These are phyloP conservation scores for Hemicordylus capensis DNA, from an alignment of 2,113 vertebrate genomes.

Conservation along the genomic window DNA sequence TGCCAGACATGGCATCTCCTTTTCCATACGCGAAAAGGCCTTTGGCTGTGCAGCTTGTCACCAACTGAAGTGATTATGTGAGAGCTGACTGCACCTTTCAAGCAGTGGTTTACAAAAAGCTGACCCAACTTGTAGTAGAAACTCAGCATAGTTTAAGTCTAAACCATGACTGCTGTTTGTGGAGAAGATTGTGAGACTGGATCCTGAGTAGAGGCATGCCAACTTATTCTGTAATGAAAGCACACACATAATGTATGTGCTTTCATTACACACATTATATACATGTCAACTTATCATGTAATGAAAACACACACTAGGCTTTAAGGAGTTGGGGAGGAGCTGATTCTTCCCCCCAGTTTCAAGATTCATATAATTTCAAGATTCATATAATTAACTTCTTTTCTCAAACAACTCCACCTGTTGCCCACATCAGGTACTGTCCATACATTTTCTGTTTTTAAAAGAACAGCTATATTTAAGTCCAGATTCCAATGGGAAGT, in stretches of 20 bases:
- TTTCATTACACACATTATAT: no score
- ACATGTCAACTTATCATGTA: no score
- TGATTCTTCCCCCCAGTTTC: neutral
- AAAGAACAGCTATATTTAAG: neutral
- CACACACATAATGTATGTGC: neutral
- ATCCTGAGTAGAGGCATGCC: neutral
- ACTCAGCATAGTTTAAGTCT: neutral
- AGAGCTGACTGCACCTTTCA: neutral
- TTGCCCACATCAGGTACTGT: conserved; percentile 42
- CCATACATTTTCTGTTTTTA: neutral
- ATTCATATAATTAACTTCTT: neutral
- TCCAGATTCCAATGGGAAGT: neutral
- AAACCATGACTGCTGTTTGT: neutral
- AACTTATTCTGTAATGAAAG: neutral
- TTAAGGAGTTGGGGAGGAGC: neutral
- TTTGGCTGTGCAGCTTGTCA: neutral
- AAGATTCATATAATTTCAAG: neutral
- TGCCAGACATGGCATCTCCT: neutral
- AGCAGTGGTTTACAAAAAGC: neutral
- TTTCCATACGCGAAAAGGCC: neutral
- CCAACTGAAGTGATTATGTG: neutral
- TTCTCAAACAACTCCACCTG: conserved; percentile 62
- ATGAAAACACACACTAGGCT: neutral
- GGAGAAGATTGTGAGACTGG: neutral
- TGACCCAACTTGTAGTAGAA: neutral